phyloP scores from a whole-genome alignment of 2,888 invertebrate species.

The Tortrix viridana region DNA sequence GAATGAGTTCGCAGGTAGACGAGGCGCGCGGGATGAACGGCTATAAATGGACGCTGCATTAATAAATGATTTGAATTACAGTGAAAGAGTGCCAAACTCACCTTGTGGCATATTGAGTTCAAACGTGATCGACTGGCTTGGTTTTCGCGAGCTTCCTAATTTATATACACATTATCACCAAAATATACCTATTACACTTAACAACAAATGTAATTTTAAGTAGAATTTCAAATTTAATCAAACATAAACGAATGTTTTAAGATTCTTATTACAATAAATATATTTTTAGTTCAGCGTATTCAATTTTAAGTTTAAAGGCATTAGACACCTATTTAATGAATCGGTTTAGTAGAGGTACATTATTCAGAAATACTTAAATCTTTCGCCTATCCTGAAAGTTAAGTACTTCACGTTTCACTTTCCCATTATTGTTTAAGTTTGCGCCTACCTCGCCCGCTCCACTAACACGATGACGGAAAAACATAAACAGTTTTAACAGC shows the following conservation, averaged over 20 bases:
- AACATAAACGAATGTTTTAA: too few species aligned
- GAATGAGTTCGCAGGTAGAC: constrained; percentile 61
- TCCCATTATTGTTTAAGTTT: constrained; percentile 38
- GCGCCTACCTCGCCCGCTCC: constrained; percentile 15
- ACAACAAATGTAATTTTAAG: too few species aligned
- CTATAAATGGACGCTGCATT: constrained; percentile 37
- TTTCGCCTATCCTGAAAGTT: constrained; percentile 16
- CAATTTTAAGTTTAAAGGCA: too few species aligned
- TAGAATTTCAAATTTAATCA: too few species aligned
- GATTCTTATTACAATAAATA: too few species aligned
- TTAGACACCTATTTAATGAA: not conserved
- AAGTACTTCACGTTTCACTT: constrained; percentile 32
- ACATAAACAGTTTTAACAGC: constrained; percentile 65
- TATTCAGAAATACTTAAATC: not conserved
- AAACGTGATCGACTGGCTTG: too few species aligned
- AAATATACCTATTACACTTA: too few species aligned
- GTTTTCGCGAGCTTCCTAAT: too few species aligned
- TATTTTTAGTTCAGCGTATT: too few species aligned
- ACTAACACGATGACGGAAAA: constrained; percentile 57
- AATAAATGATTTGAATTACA: constrained; percentile 29
- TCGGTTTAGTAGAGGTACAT: not conserved
- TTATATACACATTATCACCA: too few species aligned
- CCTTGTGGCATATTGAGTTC: too few species aligned
- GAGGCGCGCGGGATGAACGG: constrained; percentile 49
- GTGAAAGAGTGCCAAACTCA: not conserved